These are phyloP conservation scores for Capreolus pygargus DNA, from an alignment of 2,113 vertebrate species.

Conservation along the genomic window DNA sequence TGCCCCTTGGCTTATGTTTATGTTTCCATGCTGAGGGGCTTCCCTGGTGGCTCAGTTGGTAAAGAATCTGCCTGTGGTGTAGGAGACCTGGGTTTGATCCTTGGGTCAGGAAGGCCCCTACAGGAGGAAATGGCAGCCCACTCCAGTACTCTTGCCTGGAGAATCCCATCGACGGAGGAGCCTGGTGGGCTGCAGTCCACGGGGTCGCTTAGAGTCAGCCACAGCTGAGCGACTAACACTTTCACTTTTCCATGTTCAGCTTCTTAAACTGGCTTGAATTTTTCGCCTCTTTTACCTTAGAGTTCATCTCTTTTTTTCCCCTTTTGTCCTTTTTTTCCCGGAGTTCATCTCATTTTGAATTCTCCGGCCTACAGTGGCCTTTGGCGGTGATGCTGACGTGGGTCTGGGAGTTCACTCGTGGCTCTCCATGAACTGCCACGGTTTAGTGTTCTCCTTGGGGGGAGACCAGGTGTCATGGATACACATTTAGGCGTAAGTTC, in stretches of 20 bases:
- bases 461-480: not conserved
- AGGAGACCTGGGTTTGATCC: not conserved
- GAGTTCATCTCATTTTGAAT: not conserved
- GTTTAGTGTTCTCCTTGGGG: not conserved
- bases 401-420: not conserved
- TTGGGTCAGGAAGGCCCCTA: not conserved
- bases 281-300: not conserved
- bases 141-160: not conserved
- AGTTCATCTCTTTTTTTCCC: not conserved
- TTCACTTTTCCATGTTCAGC: not conserved
- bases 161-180: not conserved
- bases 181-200: not conserved
- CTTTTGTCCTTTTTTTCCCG: not conserved
- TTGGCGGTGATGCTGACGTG: no score
- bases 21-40: not conserved
- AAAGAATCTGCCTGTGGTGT: not conserved
- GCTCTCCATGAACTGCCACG: not conserved
- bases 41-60: no score
- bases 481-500: not conserved
- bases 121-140: not conserved
- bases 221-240: not conserved
- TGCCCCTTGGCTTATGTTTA: not conserved
- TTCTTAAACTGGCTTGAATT: not conserved
- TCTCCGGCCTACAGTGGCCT: not conserved
- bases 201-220: rapidly evolving